Evolutionary conservation across 2,888 invertebrate genomes (phyloP).

Genomic region (Bombylius major): DNA sequence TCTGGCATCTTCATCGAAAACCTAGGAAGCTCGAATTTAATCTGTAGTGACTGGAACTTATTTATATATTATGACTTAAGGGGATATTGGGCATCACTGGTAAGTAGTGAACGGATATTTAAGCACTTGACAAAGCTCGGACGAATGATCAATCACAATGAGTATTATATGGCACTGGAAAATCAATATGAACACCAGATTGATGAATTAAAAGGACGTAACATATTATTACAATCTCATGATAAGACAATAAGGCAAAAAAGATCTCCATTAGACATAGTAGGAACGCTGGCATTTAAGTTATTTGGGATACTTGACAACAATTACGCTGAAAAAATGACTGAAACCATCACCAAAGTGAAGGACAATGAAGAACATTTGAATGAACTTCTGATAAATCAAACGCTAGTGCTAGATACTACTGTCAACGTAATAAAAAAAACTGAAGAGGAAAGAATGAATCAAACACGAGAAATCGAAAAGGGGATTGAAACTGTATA

Average conservation of each 20-base stretch:
- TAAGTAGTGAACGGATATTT: background rate
- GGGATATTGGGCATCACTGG: background rate
- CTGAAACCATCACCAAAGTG: background rate
- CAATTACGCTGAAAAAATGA: background rate
- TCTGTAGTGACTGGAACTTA: background rate
- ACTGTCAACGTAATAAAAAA: background rate
- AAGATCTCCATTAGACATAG: conserved; percentile 1
- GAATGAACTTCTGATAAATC: background rate
- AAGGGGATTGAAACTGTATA: too few relatives aligned
- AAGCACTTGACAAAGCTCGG: background rate
- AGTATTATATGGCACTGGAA: background rate
- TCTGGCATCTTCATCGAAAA: too few relatives aligned
- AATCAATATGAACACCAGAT: background rate
- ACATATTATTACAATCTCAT: background rate
- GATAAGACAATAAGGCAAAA: background rate
- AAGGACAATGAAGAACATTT: background rate
- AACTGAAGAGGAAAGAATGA: too few relatives aligned
- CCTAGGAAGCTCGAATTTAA: too few relatives aligned
- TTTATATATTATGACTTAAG: background rate
- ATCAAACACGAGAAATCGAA: too few relatives aligned
- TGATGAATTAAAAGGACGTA: background rate
- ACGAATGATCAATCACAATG: background rate
- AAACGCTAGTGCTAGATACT: background rate
- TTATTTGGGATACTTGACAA: conserved; percentile 1
- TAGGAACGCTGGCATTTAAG: background rate